Percentiles rank a stretch among this genome's conserved stretches.
Evolutionary conservation across 2,797 vertebrate species (phyloP).

Genomic region (Vireo griseus): DNA sequence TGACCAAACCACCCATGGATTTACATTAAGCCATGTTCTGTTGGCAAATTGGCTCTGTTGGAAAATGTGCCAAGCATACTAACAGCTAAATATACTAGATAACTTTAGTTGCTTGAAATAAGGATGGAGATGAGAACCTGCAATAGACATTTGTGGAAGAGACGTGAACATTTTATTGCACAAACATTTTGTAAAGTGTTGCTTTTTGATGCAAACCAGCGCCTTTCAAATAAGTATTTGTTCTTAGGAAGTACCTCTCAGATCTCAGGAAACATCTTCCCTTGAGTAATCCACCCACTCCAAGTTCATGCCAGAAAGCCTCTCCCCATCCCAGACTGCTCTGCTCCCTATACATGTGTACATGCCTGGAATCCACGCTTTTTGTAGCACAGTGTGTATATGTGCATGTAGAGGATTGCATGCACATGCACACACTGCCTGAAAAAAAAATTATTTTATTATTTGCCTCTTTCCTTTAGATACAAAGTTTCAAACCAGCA

Average conservation of each 20-base stretch:
- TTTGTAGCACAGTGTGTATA: not conserved
- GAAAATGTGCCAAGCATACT: not conserved
- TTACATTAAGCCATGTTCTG: not conserved
- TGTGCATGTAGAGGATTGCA: rapidly evolving
- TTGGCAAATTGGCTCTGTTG: not conserved
- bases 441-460: not conserved
- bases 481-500: not conserved
- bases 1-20: not conserved
- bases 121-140: not conserved
- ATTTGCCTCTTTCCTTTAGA: not conserved
- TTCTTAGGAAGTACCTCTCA: not conserved
- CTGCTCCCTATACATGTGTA: not conserved
- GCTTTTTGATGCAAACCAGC: not conserved
- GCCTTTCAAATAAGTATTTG: not conserved
- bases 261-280: not conserved
- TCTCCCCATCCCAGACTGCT: not conserved
- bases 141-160: not conserved
- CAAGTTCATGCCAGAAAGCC: not conserved
- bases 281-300: not conserved
- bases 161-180: not conserved
- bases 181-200: not conserved
- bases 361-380: not conserved
- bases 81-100: not conserved
- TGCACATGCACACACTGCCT: rapidly evolving
- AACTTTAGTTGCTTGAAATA: not conserved